phyloP scores from a whole-genome alignment of 92 coral and sea anemone species.

The Meandrina meandrites region DNA sequence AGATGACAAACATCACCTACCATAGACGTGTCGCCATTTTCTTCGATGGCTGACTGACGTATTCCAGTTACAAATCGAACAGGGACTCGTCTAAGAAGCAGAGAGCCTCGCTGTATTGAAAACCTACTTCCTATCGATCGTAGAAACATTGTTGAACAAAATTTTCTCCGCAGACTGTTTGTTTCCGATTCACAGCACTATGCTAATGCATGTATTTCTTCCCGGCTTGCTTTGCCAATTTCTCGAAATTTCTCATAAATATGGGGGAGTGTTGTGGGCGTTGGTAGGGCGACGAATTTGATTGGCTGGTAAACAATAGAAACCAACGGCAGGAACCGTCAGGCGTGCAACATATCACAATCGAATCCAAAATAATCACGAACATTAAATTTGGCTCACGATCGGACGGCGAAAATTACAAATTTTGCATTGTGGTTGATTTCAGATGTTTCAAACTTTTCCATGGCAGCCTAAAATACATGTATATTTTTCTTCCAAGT shows the following conservation, averaged over 20 bases:
- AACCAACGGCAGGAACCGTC: background rate
- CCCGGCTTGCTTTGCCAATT: conserved; percentile 33
- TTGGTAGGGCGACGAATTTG: background rate
- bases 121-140: conserved; percentile 34
- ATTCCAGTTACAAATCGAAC: conserved; percentile 19
- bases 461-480: background rate
- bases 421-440: background rate
- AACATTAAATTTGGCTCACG: too few relatives aligned
- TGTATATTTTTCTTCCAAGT: background rate
- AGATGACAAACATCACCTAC: conserved; percentile 23
- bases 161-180: background rate
- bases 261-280: conserved; percentile 41
- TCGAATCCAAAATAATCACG: background rate
- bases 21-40: conserved; percentile 44
- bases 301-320: conserved; percentile 25
- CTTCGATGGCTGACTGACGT: background rate
- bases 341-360: conserved; percentile 1
- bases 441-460: background rate
- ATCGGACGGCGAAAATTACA: background rate
- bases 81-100: conserved; percentile 35
- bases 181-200: background rate
- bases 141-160: conserved; percentile 26
- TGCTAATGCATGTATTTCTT: background rate
- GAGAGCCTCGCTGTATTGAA: conserved; percentile 26
- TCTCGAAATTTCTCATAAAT: background rate